Evolutionary conservation across 2,797 vertebrate species (phyloP).

Genomic region (Peromyscus attwateri): DNA sequence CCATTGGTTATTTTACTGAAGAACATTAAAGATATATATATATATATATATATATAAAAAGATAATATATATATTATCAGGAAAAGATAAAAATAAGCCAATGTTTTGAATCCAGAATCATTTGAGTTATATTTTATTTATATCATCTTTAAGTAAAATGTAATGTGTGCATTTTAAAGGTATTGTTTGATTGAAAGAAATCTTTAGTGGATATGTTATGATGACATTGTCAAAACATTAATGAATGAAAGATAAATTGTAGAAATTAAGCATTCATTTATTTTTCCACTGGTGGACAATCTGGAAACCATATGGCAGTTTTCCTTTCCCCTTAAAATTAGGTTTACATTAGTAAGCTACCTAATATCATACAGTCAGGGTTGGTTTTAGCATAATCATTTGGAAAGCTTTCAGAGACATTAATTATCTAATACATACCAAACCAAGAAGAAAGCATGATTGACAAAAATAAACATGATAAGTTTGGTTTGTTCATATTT

Average conservation of each 20-base stretch:
- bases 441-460: background rate
- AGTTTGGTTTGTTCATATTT: background rate
- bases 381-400: background rate
- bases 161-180: background rate
- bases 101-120: background rate
- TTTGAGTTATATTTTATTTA: background rate
- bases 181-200: background rate
- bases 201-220: background rate
- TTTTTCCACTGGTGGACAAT: background rate
- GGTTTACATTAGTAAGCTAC: background rate
- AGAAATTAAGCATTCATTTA: background rate
- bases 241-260: too few relatives aligned
- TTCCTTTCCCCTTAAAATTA: background rate
- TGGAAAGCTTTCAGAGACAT: background rate
- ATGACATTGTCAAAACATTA: background rate
- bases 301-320: background rate
- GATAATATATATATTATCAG: conserved; percentile 67
- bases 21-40: conserved; percentile 79
- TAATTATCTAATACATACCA: background rate
- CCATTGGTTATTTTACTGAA: background rate
- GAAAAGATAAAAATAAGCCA: background rate
- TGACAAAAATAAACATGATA: background rate
- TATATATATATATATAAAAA: conserved; percentile 61
- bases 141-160: background rate
- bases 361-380: background rate